Evolutionary conservation across 35 echinoderm and acorn worm genomes (phyloP).

Genomic region (Nesometra sesokonis): DNA sequence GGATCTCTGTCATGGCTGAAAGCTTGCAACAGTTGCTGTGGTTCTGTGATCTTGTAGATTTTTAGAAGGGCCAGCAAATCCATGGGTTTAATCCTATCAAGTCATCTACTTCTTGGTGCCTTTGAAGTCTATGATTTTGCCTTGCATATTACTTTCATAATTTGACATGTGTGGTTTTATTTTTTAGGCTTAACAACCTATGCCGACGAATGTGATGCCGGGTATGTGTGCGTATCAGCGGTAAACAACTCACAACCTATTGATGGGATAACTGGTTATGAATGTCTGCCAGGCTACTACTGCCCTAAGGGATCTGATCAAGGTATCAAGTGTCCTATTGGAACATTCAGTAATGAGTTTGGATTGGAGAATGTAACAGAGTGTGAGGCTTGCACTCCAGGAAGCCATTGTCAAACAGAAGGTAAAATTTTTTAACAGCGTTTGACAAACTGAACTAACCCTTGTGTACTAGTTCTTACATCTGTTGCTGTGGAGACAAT

Average conservation of each 20-base stretch:
- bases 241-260: conserved; percentile 65
- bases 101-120: no score
- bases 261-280: conserved; percentile 85
- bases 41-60: no score
- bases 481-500: no score
- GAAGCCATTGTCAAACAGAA: conserved; percentile 74
- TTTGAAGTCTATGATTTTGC: no score
- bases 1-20: no score
- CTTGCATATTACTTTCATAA: no score
- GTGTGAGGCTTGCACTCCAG: conserved; percentile 77
- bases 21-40: no score
- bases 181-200: conserved; percentile 47
- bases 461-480: no score
- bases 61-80: no score
- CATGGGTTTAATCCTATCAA: no score
- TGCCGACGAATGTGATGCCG: conserved; percentile 79
- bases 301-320: conserved; percentile 93
- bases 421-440: no score
- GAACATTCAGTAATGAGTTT: conserved; percentile 84
- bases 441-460: no score
- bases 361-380: conserved; percentile 96
- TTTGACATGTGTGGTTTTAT: background rate
- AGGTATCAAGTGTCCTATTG: conserved; percentile 80
- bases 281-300: conserved; percentile 91
- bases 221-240: conserved; percentile 87